These are phyloP conservation scores for Zoanthus solanderi DNA, from an alignment of 92 coral and sea anemone genomes.

Conservation along the genomic window DNA sequence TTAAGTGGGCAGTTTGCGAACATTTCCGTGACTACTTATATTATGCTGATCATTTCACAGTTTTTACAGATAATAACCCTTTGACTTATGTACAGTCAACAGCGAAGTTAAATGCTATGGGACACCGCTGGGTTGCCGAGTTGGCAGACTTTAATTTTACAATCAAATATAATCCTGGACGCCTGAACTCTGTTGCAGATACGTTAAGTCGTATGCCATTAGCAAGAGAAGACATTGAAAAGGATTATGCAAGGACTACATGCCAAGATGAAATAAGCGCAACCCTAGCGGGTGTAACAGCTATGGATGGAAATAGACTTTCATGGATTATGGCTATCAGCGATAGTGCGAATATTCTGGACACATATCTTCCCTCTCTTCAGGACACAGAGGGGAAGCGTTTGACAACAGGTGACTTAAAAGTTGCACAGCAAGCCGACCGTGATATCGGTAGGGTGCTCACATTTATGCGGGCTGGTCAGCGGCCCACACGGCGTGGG, in stretches of 20 bases:
- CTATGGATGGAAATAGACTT: neutral
- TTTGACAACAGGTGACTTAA: neutral
- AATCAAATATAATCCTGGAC: neutral
- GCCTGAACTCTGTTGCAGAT: neutral
- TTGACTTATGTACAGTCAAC: neutral
- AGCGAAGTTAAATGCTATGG: neutral
- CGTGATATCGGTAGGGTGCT: neutral
- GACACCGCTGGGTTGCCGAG: neutral
- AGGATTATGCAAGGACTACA: neutral
- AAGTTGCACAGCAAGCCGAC: conserved; percentile 4
- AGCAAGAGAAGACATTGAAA: neutral
- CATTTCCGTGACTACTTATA: neutral
- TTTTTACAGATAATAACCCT: neutral
- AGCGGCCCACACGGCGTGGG: conserved; percentile 1
- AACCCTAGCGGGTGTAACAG: neutral
- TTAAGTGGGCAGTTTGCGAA: conserved; percentile 1
- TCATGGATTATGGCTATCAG: neutral
- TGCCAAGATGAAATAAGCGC: neutral
- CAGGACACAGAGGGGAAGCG: too few species aligned
- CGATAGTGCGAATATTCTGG: too few species aligned
- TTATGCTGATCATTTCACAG: neutral
- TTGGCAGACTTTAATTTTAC: neutral
- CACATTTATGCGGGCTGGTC: neutral
- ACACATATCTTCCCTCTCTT: too few species aligned
- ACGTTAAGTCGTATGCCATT: neutral